These are phyloP conservation scores for Spea hammondii DNA, from an alignment of 2,797 vertebrate species.

Conservation along the genomic window DNA sequence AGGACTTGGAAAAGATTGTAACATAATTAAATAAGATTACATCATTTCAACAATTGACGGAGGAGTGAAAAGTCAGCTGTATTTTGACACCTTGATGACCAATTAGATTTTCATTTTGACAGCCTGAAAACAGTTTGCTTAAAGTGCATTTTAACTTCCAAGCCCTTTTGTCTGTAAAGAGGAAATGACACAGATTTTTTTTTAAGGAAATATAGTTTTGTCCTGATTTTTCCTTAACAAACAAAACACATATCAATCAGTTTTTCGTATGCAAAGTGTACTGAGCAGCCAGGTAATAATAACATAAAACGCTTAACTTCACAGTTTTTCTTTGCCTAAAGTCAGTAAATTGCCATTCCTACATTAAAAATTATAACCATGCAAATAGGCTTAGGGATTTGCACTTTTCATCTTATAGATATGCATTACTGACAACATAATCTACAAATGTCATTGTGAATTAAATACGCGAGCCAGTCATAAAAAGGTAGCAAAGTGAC, in stretches of 20 bases:
- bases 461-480: no score
- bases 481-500: no score
- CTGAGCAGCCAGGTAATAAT: no score
- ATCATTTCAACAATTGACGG: slow-evolving; percentile 37
- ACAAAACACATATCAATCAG: not conserved
- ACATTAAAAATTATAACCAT: no score
- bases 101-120: slow-evolving; percentile 13
- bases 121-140: not conserved
- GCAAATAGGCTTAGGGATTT: no score
- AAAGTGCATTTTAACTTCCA: not conserved
- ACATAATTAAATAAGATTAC: slow-evolving; percentile 49
- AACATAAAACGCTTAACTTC: no score
- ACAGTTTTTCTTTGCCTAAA: no score
- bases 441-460: no score
- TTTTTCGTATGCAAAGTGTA: not conserved
- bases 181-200: not conserved
- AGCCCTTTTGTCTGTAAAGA: not conserved
- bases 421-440: no score
- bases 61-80: slow-evolving; percentile 26
- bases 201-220: not conserved
- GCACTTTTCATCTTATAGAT: no score
- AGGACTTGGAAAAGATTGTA: slow-evolving; percentile 40
- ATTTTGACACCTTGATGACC: slow-evolving; percentile 36
- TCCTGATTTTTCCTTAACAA: not conserved
- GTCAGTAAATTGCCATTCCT: no score